Evolutionary conservation across 37 sponge, comb jelly and placozoan species (phyloP).

Genomic region (Ephydatia muelleri): DNA sequence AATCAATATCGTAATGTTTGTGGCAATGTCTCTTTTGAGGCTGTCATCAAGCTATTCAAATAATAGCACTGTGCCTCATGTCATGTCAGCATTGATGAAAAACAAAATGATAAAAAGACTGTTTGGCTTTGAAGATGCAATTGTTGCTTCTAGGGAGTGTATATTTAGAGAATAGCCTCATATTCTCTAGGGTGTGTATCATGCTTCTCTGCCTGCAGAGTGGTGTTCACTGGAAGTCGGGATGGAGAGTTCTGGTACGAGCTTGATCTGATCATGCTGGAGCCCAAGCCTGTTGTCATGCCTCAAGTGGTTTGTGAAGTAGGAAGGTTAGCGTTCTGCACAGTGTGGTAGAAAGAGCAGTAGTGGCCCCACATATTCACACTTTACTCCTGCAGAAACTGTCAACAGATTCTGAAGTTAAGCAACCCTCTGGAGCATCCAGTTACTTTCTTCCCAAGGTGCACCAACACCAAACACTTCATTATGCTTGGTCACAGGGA

Average conservation of each 20-base stretch:
- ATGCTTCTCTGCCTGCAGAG: constrained; percentile 7
- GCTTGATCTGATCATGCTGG: constrained; percentile 61
- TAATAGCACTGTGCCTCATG: too few species aligned
- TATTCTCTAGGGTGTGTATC: too few species aligned
- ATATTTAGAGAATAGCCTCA: too few species aligned
- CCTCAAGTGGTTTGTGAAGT: constrained; percentile 65
- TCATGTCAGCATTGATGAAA: too few species aligned
- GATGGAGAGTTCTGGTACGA: constrained; percentile 89
- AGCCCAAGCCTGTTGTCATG: constrained; percentile 67
- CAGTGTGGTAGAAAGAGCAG: not conserved
- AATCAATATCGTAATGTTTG: too few species aligned
- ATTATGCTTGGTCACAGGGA: constrained; percentile 31
- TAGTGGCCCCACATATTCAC: not conserved
- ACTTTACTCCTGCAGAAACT: not conserved
- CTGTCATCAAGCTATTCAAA: too few species aligned
- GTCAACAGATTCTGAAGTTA: constrained; percentile 16
- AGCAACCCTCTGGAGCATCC: constrained; percentile 46
- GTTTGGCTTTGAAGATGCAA: too few species aligned
- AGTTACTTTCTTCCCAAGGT: constrained; percentile 31
- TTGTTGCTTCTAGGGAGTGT: too few species aligned
- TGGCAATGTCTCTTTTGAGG: too few species aligned
- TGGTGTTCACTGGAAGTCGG: constrained; percentile 41
- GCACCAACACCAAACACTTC: constrained; percentile 49
- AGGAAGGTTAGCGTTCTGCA: constrained; percentile 55
- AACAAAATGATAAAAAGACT: too few species aligned